Percentiles rank a stretch among this genome's conserved stretches.
Evolutionary conservation across 2,113 vertebrate species (phyloP).

Genomic region (Nyctereutes procyonoides): DNA sequence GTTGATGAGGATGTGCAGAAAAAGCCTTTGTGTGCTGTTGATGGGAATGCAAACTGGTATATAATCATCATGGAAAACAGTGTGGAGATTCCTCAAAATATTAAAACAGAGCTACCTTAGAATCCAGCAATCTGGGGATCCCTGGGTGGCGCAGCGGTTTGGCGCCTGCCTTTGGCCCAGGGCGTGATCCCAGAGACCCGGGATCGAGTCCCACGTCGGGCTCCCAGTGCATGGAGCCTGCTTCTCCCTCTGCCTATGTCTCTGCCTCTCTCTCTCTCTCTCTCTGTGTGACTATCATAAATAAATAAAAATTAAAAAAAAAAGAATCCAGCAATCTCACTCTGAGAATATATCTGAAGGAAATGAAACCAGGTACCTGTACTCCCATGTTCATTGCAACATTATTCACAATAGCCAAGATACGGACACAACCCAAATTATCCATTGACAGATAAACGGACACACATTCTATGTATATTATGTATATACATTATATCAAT

Average conservation of each 20-base stretch:
- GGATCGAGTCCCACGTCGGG: too few species aligned
- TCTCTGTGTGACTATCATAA: too few species aligned
- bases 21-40: background rate
- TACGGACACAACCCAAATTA: background rate
- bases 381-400: background rate
- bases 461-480: background rate
- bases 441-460: background rate
- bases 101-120: background rate
- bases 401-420: background rate
- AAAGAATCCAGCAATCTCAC: background rate
- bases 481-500: background rate
- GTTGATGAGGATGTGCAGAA: background rate
- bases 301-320: too few species aligned
- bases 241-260: too few species aligned
- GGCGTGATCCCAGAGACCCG: too few species aligned
- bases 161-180: too few species aligned
- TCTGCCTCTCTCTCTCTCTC: too few species aligned
- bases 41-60: background rate
- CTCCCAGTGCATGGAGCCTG: too few species aligned
- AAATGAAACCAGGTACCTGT: background rate
- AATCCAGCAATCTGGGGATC: background rate
- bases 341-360: background rate
- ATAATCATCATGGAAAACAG: background rate
- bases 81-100: background rate
- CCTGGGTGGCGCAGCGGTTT: too few species aligned